Evolutionary conservation across 1,140 invertebrate genomes (phyloP).

Genomic region (Aphelenchoides besseyi): DNA sequence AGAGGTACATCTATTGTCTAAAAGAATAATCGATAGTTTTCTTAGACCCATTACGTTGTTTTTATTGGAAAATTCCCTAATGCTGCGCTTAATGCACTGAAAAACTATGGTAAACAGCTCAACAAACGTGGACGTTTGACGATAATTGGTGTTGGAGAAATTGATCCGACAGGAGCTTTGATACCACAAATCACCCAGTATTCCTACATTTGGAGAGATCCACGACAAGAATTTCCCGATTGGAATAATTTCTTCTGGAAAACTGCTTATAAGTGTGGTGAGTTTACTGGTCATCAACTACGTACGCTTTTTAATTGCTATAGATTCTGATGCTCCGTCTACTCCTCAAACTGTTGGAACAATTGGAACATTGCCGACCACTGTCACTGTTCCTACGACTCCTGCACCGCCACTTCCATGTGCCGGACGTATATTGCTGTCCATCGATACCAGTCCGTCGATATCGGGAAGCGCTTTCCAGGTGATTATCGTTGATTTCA

Average conservation of each 20-base stretch:
- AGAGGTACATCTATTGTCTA: too few species aligned
- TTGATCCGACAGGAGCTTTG: not conserved
- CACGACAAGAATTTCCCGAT: not conserved
- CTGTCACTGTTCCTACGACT: not conserved
- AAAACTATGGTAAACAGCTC: not conserved
- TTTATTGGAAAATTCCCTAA: not conserved
- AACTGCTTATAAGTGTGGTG: not conserved
- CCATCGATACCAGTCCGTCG: not conserved
- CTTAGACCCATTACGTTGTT: not conserved
- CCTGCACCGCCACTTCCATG: conserved; percentile 4
- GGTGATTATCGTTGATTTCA: not conserved
- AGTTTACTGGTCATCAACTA: too few species aligned
- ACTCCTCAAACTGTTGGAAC: not conserved
- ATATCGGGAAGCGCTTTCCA: not conserved
- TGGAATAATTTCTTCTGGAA: conserved; percentile 17
- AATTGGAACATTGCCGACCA: not conserved
- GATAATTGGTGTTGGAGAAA: not conserved
- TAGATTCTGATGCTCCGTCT: not conserved
- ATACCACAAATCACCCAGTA: not conserved
- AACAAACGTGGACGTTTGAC: not conserved
- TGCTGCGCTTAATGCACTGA: not conserved
- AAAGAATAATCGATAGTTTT: too few species aligned
- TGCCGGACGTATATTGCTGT: conserved; percentile 1
- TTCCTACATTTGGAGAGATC: conserved; percentile 1
- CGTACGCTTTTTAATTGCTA: not conserved